Base-by-base conservation (phyloP, 2,888 invertebrate genomes). In the Melieria omissa region DNA sequence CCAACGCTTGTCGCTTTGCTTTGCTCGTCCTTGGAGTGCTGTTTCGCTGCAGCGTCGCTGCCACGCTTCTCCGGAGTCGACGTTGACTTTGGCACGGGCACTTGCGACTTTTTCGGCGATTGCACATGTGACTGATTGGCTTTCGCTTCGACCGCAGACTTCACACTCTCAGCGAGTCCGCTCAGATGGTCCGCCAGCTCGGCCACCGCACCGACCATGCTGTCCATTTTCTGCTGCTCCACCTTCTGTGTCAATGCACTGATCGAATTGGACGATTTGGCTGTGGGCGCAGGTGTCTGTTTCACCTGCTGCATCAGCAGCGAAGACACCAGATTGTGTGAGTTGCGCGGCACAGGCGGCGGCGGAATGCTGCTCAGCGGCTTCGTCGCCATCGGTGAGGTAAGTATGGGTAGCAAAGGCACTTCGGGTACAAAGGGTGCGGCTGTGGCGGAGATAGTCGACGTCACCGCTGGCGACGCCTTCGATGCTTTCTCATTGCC, bases 311-410 rank as follows among this genome's bases (percentile, higher is more conserved):
- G 81, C 77, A 79, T 73, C 75, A 82, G 72, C 79, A 84, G 79
- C 54, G 78, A 80, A 46, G 82, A 81, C 72, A 83, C 80, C 62
- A 80, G 71, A 78, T 84, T 88, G 76, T 88, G 87, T 74, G 89
- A 86, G 70, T 89, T 90, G 87, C 91, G 90, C 60, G 93, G 92
- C 80, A 93, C 82, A 12, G 93, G 93, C 54, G 84, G 84, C 29
- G 82, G 82, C 3, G 93, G 93, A 77, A 94, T 91, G 71, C 91
- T 89, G 12, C 90, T 84, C 73, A 93, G 87, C 58, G 92, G 87
- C 75, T 89, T 90, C 4, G 91, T 78, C 16, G 83, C 85, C 86
- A 86, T 84, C 62, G 78, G 78, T 65, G 83, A 78, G 63, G 81
- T 90, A 10, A 92, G 89, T 75, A 84, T 82, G 70, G 82, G 82